These are phyloP conservation scores for Archivesica marissinica DNA, from an alignment of 1,140 invertebrate genomes.

Conservation along the genomic window DNA sequence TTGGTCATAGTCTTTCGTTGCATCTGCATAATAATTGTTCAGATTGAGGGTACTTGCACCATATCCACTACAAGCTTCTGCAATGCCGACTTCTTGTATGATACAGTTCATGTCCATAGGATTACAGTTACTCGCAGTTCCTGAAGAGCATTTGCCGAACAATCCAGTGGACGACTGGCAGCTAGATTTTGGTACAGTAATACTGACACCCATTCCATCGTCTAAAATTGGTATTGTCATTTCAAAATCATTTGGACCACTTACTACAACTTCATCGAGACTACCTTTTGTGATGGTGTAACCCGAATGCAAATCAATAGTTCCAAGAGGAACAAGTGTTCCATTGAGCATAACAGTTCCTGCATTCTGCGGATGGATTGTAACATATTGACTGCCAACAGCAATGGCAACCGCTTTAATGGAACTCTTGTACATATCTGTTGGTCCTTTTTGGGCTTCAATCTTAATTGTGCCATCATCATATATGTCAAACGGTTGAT, in stretches of 20 bases:
- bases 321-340: slow-evolving; percentile 9
- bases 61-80: slow-evolving; percentile 22
- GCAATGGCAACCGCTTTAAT: slow-evolving; percentile 39
- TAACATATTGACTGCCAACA: slow-evolving; percentile 40
- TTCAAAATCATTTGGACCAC: slow-evolving; percentile 46
- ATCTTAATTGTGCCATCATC: slow-evolving; percentile 43
- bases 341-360: slow-evolving; percentile 51
- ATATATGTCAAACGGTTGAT: slow-evolving; percentile 35
- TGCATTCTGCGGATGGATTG: slow-evolving; percentile 37
- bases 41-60: slow-evolving; percentile 15
- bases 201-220: slow-evolving; percentile 33
- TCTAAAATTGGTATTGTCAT: slow-evolving; percentile 21
- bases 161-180: slow-evolving; percentile 36
- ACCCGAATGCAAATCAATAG: slow-evolving; percentile 14
- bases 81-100: slow-evolving; percentile 29
- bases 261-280: background rate
- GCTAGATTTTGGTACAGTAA: slow-evolving; percentile 35
- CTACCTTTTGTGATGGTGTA: slow-evolving; percentile 24
- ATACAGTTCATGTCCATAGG: slow-evolving; percentile 36
- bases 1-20: slow-evolving; percentile 16
- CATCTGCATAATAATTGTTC: slow-evolving; percentile 24
- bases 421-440: slow-evolving; percentile 31
- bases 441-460: slow-evolving; percentile 47
- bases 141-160: slow-evolving; percentile 26
- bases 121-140: slow-evolving; percentile 19